phyloP scores from a whole-genome alignment of 2,888 invertebrate species.

The Drosophila stalkeri region DNA sequence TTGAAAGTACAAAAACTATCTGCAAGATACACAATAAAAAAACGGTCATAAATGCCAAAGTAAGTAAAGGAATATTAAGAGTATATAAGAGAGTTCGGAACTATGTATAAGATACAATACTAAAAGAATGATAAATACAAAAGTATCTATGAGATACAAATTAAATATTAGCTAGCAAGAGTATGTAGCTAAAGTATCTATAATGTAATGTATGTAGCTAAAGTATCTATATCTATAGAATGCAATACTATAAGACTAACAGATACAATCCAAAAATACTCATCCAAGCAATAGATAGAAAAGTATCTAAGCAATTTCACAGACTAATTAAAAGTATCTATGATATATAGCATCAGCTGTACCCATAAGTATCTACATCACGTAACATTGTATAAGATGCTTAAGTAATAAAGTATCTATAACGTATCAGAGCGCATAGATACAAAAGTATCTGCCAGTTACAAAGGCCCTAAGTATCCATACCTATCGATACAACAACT shows the following conservation, averaged over 20 bases:
- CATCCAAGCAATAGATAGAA: background rate
- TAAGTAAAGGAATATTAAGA: too few relatives aligned
- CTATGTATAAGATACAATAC: background rate
- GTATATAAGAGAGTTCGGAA: too few relatives aligned
- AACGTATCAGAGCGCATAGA: background rate
- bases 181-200: background rate
- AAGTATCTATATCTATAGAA: too few relatives aligned
- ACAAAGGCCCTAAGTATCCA: background rate
- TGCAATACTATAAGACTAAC: too few relatives aligned
- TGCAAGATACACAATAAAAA: slow-evolving; percentile 11
- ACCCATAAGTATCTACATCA: background rate
- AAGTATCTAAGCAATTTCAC: background rate
- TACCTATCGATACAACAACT: background rate
- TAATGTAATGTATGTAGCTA: too few relatives aligned
- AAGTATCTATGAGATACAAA: background rate
- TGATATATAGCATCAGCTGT: background rate
- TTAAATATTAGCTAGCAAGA: background rate
- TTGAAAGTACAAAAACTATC: slow-evolving; percentile 10
- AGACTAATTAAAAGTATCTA: background rate
- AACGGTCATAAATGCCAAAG: background rate
- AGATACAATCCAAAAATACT: too few relatives aligned
- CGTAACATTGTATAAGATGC: too few relatives aligned
- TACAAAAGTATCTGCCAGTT: background rate
- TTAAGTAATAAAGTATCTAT: too few relatives aligned
- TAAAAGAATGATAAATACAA: background rate